Percentiles rank a stretch among this genome's conserved stretches.
Evolutionary conservation across 2,888 invertebrate species (phyloP).

Genomic region (Apodemia zela): DNA sequence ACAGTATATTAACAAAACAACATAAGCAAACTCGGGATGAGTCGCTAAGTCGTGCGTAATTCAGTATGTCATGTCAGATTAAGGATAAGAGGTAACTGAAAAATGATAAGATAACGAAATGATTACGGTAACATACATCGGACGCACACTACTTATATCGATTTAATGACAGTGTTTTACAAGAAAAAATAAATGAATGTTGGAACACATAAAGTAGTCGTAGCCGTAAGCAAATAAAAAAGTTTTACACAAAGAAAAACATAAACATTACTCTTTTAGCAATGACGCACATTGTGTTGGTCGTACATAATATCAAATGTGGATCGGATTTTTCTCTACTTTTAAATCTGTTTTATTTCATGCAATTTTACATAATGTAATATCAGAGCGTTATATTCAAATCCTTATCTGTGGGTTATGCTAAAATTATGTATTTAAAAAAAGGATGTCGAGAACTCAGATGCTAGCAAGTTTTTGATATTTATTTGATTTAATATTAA

Average conservation of each 20-base stretch:
- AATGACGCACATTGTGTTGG: background rate
- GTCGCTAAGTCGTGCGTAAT: background rate
- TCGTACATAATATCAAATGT: slow-evolving; percentile 2
- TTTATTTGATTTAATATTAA: no score
- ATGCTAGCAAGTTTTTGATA: no score
- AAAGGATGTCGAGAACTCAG: no score
- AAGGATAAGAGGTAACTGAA: slow-evolving; percentile 6
- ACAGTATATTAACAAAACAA: no score
- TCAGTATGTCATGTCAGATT: slow-evolving; percentile 7
- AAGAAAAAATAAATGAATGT: background rate
- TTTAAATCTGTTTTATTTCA: no score
- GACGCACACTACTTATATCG: background rate
- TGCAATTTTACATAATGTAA: no score
- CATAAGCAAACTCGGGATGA: background rate
- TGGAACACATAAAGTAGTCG: background rate
- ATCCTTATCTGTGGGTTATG: no score
- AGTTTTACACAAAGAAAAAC: slow-evolving; percentile 4
- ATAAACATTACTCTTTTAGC: slow-evolving; percentile 9
- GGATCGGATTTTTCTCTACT: no score
- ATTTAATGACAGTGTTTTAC: background rate
- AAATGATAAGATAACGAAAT: slow-evolving; percentile 7
- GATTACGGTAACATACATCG: background rate
- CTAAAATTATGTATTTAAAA: no score
- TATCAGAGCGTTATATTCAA: no score
- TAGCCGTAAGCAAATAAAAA: background rate